Conservation (phyloP, 2,797 vertebrate species). For the Malurus splendens region DNA sequence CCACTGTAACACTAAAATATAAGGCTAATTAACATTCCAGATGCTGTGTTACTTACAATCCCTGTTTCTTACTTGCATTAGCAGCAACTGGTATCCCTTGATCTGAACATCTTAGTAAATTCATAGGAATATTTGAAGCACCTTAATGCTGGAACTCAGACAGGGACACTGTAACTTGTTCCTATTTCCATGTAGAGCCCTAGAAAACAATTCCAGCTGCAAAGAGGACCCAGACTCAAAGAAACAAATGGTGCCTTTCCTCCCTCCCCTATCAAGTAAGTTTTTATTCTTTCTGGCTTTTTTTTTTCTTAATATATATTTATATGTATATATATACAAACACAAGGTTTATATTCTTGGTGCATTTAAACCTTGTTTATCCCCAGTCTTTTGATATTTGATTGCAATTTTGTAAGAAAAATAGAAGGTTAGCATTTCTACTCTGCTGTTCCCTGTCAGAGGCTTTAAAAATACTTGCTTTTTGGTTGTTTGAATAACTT, state of each 20-base stretch:
- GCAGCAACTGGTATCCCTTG: neutral
- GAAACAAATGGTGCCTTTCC: neutral
- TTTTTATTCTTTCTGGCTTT: neutral
- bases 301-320: neutral
- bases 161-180: neutral
- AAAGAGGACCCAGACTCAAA: neutral
- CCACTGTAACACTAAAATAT: neutral
- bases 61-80: constrained; percentile 1
- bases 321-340: neutral
- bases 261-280: neutral
- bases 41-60: neutral
- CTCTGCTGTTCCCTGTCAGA: neutral
- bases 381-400: neutral
- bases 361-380: neutral
- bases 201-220: neutral
- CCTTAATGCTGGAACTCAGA: neutral
- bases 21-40: constrained; percentile 1
- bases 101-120: neutral
- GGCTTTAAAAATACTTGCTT: neutral
- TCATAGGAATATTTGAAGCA: neutral
- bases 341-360: neutral
- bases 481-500: neutral
- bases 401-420: neutral
- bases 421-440: neutral
- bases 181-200: neutral